Percentiles rank a stretch among this genome's conserved stretches.
These are phyloP conservation scores for Eulemur mongoz DNA, from an alignment of 2,797 vertebrate genomes.

Conservation along the genomic window DNA sequence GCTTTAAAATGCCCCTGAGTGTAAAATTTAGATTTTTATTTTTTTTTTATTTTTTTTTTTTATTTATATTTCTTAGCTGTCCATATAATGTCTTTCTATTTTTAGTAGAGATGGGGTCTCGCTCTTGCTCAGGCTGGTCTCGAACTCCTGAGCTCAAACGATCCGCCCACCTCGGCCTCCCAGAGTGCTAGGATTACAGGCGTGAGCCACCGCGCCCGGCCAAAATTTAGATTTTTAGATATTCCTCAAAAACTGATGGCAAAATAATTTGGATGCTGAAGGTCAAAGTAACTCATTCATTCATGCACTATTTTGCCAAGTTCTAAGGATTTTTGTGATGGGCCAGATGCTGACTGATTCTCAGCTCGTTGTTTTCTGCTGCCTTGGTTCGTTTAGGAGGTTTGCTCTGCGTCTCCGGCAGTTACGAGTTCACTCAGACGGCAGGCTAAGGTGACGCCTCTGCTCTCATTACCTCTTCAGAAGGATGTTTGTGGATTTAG, in stretches of 20 bases:
- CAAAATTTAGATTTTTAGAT: background rate
- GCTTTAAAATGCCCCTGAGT: background rate
- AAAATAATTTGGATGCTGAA: background rate
- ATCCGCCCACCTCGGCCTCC: too few relatives aligned
- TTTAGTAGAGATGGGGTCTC: too few relatives aligned
- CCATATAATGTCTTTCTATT: too few relatives aligned
- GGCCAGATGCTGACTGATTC: background rate
- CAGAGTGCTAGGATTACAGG: too few relatives aligned
- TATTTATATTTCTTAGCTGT: too few relatives aligned
- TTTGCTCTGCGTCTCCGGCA: background rate
- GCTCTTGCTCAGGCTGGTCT: too few relatives aligned
- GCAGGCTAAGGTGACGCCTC: background rate
- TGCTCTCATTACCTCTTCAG: background rate
- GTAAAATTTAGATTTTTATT: background rate
- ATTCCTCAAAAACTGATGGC: background rate
- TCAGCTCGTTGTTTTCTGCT: background rate
- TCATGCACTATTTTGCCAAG: background rate
- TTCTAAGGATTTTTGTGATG: background rate
- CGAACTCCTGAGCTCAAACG: too few relatives aligned
- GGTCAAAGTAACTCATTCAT: background rate
- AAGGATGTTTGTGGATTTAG: background rate
- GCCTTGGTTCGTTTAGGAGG: background rate
- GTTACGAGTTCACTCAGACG: background rate
- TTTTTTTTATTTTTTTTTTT: too few relatives aligned
- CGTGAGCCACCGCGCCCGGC: too few relatives aligned